Evolutionary conservation across 1,140 invertebrate genomes (phyloP).

Genomic region (Lepidurus apus): DNA sequence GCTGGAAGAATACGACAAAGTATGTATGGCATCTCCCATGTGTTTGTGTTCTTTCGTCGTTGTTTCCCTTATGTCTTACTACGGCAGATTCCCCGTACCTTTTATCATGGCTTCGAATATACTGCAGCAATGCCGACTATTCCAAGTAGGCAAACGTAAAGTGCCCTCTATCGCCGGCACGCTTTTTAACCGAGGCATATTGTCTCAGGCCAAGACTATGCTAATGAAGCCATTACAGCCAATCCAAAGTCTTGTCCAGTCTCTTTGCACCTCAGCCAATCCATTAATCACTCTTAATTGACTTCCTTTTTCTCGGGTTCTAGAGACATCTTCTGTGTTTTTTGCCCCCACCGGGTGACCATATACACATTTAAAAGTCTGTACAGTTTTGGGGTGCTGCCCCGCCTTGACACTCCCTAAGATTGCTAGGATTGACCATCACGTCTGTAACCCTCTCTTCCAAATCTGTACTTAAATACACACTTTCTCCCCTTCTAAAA

Average conservation of each 20-base stretch:
- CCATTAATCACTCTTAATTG: constrained; percentile 11
- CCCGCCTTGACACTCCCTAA: not conserved
- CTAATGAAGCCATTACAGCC: not conserved
- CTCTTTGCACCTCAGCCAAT: not conserved
- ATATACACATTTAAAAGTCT: not conserved
- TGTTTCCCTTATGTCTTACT: too few species aligned
- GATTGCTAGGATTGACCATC: constrained; percentile 7
- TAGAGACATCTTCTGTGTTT: not conserved
- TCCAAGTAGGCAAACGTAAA: too few species aligned
- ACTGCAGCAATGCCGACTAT: too few species aligned
- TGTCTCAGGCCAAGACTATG: not conserved
- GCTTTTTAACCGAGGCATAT: not conserved
- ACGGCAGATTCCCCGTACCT: too few species aligned
- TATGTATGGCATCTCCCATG: too few species aligned
- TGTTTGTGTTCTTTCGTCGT: too few species aligned
- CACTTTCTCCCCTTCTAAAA: not conserved
- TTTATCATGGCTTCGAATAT: too few species aligned
- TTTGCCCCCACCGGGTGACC: not conserved
- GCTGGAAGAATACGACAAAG: not conserved
- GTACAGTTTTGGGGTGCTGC: not conserved
- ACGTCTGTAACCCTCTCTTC: constrained; percentile 1
- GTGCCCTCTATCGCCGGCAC: too few species aligned
- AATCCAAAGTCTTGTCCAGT: not conserved
- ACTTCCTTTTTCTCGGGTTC: not conserved
- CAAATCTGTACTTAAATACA: not conserved